These are phyloP conservation scores for Garra rufa DNA, from an alignment of 2,113 vertebrate species.

Conservation along the genomic window DNA sequence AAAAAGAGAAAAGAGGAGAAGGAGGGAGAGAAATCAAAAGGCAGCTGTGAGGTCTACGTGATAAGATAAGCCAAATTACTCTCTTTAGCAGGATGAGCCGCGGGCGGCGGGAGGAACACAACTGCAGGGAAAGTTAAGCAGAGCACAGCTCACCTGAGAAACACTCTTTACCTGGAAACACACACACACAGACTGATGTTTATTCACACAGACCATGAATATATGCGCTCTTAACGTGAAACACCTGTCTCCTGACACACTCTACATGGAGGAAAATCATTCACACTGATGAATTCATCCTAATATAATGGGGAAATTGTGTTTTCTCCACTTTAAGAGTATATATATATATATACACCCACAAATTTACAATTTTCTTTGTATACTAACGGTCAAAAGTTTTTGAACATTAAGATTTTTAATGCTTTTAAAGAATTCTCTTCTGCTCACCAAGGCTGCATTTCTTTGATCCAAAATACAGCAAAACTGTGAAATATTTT, in stretches of 20 bases:
- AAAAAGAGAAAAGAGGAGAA: slow-evolving; percentile 81
- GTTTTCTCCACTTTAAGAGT: no score
- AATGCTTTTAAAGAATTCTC: no score
- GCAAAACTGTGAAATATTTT: no score
- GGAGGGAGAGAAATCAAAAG: slow-evolving; percentile 69
- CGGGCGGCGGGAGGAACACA: slow-evolving; percentile 70
- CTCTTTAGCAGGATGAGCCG: slow-evolving; percentile 78
- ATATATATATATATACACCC: no score
- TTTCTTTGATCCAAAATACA: no score
- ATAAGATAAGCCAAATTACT: slow-evolving; percentile 84
- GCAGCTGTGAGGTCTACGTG: slow-evolving; percentile 80
- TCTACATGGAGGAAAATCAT: background rate
- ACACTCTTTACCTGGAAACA: slow-evolving; percentile 23
- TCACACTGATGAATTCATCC: background rate
- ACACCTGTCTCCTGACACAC: background rate
- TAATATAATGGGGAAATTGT: background rate
- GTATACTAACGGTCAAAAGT: no score
- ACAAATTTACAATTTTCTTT: no score
- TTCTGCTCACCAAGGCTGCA: no score
- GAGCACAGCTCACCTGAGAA: slow-evolving; percentile 56
- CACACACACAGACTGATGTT: slow-evolving; percentile 15
- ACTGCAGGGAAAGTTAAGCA: slow-evolving; percentile 35
- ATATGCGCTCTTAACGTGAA: background rate
- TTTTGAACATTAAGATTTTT: no score
- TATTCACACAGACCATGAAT: slow-evolving; percentile 14